phyloP scores from a whole-genome alignment of 1,140 invertebrate genomes.

The Nasonia giraulti region DNA sequence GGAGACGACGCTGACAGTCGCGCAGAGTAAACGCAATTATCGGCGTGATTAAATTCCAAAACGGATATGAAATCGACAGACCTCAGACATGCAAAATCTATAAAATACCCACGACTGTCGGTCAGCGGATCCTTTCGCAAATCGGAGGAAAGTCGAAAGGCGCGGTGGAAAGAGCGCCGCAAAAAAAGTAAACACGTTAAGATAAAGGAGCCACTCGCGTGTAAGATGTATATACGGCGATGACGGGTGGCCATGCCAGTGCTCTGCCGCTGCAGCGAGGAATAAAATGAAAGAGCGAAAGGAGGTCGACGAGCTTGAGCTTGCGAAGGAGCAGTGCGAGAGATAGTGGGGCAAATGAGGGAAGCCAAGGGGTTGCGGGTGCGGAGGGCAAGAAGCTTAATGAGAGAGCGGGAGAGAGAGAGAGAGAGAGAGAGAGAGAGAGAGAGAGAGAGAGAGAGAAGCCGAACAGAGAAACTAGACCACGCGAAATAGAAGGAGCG shows the following conservation, averaged over 20 bases:
- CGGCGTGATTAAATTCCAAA: no score
- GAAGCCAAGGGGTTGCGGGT: not conserved
- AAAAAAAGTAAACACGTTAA: conserved; percentile 18
- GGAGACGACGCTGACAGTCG: no score
- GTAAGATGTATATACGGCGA: not conserved
- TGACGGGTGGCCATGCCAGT: not conserved
- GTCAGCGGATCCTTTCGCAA: no score
- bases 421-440: conserved; percentile 34
- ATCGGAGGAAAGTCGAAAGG: not conserved
- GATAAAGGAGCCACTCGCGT: not conserved
- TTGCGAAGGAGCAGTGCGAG: not conserved
- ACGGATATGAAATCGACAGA: no score
- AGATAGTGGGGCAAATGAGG: conserved; percentile 38
- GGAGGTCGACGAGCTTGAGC: conserved; percentile 43
- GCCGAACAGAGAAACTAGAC: conserved; percentile 21
- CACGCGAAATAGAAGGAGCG: conserved; percentile 27
- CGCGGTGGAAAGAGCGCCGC: not conserved
- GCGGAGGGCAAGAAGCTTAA: conserved; percentile 19
- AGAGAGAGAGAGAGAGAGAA: conserved; percentile 33
- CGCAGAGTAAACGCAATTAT: no score
- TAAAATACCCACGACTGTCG: no score
- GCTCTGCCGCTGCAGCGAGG: conserved; percentile 33
- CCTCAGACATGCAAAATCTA: no score
- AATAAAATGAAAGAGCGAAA: conserved; percentile 39
- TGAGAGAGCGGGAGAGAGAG: conserved; percentile 28